Base-by-base conservation (phyloP, 2,113 vertebrate species). In the Petaurus breviceps region DNA sequence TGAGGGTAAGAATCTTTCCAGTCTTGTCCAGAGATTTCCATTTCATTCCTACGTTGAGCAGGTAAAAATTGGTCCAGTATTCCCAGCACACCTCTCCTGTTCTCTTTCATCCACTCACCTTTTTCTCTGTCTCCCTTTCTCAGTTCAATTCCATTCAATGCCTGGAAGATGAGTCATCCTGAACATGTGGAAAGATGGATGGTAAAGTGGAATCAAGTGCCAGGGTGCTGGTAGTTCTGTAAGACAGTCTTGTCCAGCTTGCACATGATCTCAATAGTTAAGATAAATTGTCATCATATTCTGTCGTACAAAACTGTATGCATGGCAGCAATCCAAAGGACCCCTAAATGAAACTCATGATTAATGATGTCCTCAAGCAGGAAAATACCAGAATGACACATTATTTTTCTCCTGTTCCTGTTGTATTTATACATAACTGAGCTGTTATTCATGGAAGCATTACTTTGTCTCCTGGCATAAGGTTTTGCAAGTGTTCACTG, bases 371-470 rank as follows among this genome's bases (percentile, higher is more conserved):
- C 94, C 93, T 93, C 97, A 93, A 93, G 94, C 94, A 95, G 94
- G 96, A 93, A 97, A 96, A 97, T 89, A 91, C 89, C 91, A 94
- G 55, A 93, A 51, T 43, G 89, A 90, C 49, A 54, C 31, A 91
- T 50, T 89, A 77, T 54, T 0, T 0, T 0, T 96, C 91, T 91
- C 43, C 96, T 96, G 97, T 57, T 96, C 90, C 54, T 95, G 94
- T n/a, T 54, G 92, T 90, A 53, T 55, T 61, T 95, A 93, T 55
- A 51, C 94, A 97, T 94, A 90, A 96, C 84, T 96, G 92, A 98
- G 95, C 54, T 92, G 90, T 94, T 96, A 94, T 96, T 95, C 97
- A 77, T 95, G 96, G 91, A 97, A 98, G 97, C 84, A 97, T 28
- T 0, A 94, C 93, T 95, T 95, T 95, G 46, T 51, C 95, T 96